Conservation (phyloP, 2,113 vertebrate genomes). For the Chloebia gouldiae region DNA sequence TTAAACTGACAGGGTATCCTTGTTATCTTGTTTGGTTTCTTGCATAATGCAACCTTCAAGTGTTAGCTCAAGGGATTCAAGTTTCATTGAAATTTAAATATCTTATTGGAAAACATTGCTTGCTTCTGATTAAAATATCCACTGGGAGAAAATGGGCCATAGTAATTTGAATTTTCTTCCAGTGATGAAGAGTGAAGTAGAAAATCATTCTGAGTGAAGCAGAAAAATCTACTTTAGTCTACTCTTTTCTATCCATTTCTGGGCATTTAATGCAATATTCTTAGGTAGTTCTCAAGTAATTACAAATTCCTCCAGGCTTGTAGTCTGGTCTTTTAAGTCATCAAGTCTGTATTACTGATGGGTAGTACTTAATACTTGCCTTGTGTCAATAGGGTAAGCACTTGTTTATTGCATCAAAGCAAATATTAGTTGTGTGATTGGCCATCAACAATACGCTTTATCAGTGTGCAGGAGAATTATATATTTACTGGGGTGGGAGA, state of each 20-base stretch:
- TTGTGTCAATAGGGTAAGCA: background rate
- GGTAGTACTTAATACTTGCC: background rate
- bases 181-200: background rate
- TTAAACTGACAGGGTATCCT: background rate
- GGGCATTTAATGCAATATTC: background rate
- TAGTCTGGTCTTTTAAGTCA: background rate
- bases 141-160: background rate
- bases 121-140: background rate
- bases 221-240: background rate
- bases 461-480: background rate
- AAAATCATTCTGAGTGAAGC: background rate
- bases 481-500: background rate
- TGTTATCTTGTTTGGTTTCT: background rate
- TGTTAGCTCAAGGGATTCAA: background rate
- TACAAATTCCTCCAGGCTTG: background rate
- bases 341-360: background rate
- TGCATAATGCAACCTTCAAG: background rate
- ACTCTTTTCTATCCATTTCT: background rate
- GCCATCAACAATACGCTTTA: background rate
- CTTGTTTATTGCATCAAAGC: background rate
- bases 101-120: background rate
- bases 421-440: background rate
- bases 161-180: background rate
- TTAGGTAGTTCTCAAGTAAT: background rate
- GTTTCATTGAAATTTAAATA: background rate